phyloP scores from a whole-genome alignment of 2,888 invertebrate genomes.

The Epinotia nisella region DNA sequence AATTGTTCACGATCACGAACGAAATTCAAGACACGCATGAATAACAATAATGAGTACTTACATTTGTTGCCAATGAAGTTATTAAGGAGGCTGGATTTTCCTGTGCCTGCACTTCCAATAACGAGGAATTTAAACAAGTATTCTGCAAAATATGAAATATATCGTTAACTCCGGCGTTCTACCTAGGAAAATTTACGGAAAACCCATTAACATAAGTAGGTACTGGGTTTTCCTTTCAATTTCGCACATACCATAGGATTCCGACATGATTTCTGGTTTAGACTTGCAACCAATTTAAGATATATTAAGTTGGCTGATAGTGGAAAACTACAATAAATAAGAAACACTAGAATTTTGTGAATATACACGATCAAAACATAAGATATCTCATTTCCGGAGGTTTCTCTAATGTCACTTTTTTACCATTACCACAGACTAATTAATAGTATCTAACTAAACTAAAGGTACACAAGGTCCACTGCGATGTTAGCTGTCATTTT shows the following conservation, averaged over 20 bases:
- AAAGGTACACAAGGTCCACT: too few relatives aligned
- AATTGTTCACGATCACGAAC: neutral
- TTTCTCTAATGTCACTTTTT: neutral
- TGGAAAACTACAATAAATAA: neutral
- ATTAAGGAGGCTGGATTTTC: slow-evolving; percentile 92
- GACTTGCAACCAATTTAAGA: neutral
- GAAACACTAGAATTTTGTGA: slow-evolving; percentile 5
- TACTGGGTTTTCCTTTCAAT: neutral
- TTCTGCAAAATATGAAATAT: slow-evolving; percentile 82
- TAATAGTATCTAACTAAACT: too few relatives aligned
- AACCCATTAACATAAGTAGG: neutral
- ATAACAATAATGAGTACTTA: slow-evolving; percentile 76
- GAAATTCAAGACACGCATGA: slow-evolving; percentile 10
- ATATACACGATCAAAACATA: slow-evolving; percentile 33
- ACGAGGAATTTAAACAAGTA: slow-evolving; percentile 94
- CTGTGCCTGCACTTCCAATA: slow-evolving; percentile 93
- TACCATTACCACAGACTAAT: slow-evolving; percentile 1
- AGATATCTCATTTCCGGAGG: slow-evolving; percentile 4
- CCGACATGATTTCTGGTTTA: slow-evolving; percentile 54
- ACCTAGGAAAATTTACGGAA: slow-evolving; percentile 3
- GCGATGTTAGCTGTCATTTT: too few relatives aligned
- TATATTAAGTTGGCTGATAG: neutral
- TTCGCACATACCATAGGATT: slow-evolving; percentile 57
- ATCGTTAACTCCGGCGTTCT: neutral
- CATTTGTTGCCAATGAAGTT: slow-evolving; percentile 94